Conservation (phyloP, 2,888 invertebrate genomes). For the Spodoptera littoralis region DNA sequence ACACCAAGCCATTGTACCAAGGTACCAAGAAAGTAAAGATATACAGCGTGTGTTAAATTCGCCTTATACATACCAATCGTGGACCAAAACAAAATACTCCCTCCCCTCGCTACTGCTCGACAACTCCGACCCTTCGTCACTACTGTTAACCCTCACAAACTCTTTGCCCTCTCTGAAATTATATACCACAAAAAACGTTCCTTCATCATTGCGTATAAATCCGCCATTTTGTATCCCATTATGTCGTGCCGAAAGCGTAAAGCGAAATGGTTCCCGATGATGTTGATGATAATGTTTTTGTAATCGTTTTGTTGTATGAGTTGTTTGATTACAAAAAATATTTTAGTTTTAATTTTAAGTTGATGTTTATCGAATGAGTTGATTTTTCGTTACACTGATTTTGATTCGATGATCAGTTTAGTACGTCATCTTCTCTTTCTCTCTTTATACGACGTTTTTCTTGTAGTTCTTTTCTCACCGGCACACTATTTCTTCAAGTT, state of each 20-base stretch:
- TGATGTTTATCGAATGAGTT: slow-evolving; percentile 22
- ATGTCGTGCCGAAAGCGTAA: slow-evolving; percentile 53
- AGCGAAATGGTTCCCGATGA: slow-evolving; percentile 64
- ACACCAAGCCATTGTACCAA: slow-evolving; percentile 40
- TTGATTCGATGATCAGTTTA: background rate
- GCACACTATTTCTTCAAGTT: no score
- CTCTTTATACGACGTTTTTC: no score
- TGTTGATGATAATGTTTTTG: slow-evolving; percentile 52
- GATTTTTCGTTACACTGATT: slow-evolving; percentile 8
- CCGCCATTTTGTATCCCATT: slow-evolving; percentile 48
- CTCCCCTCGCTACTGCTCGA: slow-evolving; percentile 74
- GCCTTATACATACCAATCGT: slow-evolving; percentile 82
- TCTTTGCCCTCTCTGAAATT: slow-evolving; percentile 83
- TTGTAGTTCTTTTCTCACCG: no score
- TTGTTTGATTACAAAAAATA: slow-evolving; percentile 47
- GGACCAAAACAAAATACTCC: slow-evolving; percentile 80
- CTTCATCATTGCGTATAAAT: slow-evolving; percentile 60
- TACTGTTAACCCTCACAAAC: slow-evolving; percentile 81
- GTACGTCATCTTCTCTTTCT: background rate
- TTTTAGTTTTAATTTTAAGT: slow-evolving; percentile 28
- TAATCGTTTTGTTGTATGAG: slow-evolving; percentile 23
- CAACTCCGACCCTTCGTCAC: slow-evolving; percentile 77
- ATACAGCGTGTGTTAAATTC: slow-evolving; percentile 52
- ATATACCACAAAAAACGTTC: slow-evolving; percentile 63
- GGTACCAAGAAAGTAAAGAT: slow-evolving; percentile 36